phyloP scores from a whole-genome alignment of 1,140 invertebrate species.

The Zaprionus lachaisei region DNA sequence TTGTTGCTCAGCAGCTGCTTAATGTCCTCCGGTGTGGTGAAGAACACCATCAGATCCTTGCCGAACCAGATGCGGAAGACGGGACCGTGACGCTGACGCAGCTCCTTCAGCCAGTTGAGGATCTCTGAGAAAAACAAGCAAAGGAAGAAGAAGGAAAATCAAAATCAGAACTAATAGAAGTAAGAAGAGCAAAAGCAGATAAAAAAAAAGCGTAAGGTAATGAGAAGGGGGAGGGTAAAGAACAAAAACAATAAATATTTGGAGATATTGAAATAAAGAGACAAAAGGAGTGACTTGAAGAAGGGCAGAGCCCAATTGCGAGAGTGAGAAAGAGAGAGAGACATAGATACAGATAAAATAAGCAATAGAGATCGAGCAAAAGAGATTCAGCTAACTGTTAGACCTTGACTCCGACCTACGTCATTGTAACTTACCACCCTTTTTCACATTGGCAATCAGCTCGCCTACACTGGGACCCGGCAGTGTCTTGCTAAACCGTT shows the following conservation, averaged over 20 bases:
- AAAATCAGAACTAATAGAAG: background rate
- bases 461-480: slow-evolving; percentile 70
- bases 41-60: slow-evolving; percentile 77
- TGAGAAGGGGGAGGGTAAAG: background rate
- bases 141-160: background rate
- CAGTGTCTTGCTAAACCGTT: slow-evolving; percentile 60
- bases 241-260: background rate
- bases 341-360: background rate
- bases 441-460: slow-evolving; percentile 73
- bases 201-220: background rate
- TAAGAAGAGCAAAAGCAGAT: background rate
- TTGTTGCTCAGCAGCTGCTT: slow-evolving; percentile 87
- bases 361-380: background rate
- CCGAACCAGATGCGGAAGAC: slow-evolving; percentile 82
- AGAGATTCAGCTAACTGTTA: background rate
- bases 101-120: slow-evolving; percentile 59
- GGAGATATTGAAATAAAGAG: background rate
- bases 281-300: background rate
- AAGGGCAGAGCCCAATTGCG: background rate
- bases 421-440: slow-evolving; percentile 62
- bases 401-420: background rate
- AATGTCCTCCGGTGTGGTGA: slow-evolving; percentile 74
- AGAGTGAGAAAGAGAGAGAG: background rate
- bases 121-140: slow-evolving; percentile 37
- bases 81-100: slow-evolving; percentile 61